Evolutionary conservation across 2,888 invertebrate species (phyloP).

Genomic region (Allygus modestus): DNA sequence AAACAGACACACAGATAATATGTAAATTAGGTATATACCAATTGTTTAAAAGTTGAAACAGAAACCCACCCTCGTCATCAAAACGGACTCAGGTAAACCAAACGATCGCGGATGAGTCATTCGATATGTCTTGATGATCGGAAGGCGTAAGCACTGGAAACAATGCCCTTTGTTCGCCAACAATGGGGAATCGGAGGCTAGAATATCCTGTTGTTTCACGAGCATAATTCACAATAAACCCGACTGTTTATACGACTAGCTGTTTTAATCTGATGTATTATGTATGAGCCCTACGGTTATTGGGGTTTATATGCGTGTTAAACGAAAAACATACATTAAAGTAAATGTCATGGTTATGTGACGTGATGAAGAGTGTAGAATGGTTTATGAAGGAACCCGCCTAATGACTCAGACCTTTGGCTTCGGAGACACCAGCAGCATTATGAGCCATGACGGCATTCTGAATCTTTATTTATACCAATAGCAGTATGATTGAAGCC

Average conservation of each 20-base stretch:
- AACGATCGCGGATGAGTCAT: background rate
- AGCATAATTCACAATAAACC: slow-evolving; percentile 9
- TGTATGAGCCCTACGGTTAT: background rate
- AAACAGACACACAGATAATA: too few relatives aligned
- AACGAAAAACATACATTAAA: background rate
- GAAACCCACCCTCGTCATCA: background rate
- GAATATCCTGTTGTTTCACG: slow-evolving; percentile 5
- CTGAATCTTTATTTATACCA: too few relatives aligned
- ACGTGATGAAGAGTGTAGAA: background rate
- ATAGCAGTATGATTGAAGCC: too few relatives aligned
- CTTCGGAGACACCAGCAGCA: too few relatives aligned
- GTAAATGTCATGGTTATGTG: background rate
- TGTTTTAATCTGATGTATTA: slow-evolving; percentile 18
- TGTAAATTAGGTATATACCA: too few relatives aligned
- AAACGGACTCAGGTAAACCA: background rate
- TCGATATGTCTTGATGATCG: background rate
- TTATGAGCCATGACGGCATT: too few relatives aligned
- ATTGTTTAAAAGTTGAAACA: background rate
- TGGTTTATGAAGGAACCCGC: too few relatives aligned
- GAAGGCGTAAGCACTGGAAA: background rate
- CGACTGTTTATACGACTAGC: background rate
- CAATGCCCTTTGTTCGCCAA: background rate
- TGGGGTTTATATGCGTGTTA: background rate
- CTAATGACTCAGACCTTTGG: too few relatives aligned
- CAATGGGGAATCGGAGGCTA: slow-evolving; percentile 19